phyloP scores from a whole-genome alignment of 2,113 vertebrate genomes.

The Lepus americanus region DNA sequence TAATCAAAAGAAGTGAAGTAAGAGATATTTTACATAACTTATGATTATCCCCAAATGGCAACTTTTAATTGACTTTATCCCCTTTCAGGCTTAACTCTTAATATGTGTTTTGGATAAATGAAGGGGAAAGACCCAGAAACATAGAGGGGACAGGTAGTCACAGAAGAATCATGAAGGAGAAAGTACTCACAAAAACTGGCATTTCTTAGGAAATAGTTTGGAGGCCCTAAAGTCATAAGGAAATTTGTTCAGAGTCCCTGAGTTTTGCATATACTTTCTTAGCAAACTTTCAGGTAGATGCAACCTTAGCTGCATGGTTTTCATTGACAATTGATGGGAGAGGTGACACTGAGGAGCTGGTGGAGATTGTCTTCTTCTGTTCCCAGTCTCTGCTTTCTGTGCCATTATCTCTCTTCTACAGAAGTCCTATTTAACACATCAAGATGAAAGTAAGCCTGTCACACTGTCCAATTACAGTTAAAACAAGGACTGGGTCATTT shows the following conservation, averaged over 20 bases:
- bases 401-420: background rate
- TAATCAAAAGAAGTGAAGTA: background rate
- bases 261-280: constrained; percentile 1
- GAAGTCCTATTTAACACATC: background rate
- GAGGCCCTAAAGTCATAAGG: background rate
- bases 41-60: constrained; percentile 8
- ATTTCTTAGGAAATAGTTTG: constrained; percentile 27
- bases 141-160: background rate
- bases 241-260: background rate
- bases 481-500: background rate
- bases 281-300: background rate
- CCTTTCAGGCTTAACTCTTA: background rate
- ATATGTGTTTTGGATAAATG: constrained; percentile 23
- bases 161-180: background rate
- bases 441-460: background rate
- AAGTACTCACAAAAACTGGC: background rate
- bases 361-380: background rate
- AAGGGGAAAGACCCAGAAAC: background rate
- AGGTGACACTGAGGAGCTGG: background rate
- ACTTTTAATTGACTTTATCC: background rate
- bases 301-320: background rate
- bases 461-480: background rate
- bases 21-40: constrained; percentile 18
- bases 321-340: background rate
- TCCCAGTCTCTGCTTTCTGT: background rate